Evolutionary conservation across 2,797 vertebrate genomes (phyloP).

Genomic region (Corythornis leucogaster): DNA sequence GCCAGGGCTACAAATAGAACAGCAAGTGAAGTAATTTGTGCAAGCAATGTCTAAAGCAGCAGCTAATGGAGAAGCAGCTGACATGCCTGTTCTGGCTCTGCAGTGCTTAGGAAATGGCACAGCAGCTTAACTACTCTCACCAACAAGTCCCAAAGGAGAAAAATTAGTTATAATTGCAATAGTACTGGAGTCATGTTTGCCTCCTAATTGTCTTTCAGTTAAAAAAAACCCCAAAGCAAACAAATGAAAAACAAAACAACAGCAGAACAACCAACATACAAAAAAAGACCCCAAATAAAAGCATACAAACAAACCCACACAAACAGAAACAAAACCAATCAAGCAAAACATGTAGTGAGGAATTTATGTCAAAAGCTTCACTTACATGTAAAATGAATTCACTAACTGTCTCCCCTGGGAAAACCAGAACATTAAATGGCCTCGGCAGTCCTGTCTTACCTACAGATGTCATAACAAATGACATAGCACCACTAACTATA

Average conservation of each 20-base stretch:
- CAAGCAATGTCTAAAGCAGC: background rate
- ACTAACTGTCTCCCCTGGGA: background rate
- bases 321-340: background rate
- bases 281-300: no score
- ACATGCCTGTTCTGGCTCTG: background rate
- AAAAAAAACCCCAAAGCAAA: background rate
- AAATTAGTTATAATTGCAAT: constrained; percentile 45
- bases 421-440: background rate
- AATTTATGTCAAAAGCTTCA: background rate
- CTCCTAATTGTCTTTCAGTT: constrained; percentile 49
- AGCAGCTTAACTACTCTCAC: constrained; percentile 37
- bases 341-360: background rate
- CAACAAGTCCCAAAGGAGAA: constrained; percentile 39
- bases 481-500: constrained; percentile 3
- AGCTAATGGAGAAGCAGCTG: background rate
- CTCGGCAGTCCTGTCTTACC: background rate
- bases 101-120: constrained; percentile 26
- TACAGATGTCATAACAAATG: background rate
- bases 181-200: constrained; percentile 30
- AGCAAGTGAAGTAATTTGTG: background rate
- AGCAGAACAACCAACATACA: no score
- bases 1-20: background rate
- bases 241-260: background rate
- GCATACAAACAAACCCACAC: no score
- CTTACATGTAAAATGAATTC: background rate